Evolutionary conservation across 2,797 vertebrate genomes (phyloP).

Genomic region (Danio tinwini): DNA sequence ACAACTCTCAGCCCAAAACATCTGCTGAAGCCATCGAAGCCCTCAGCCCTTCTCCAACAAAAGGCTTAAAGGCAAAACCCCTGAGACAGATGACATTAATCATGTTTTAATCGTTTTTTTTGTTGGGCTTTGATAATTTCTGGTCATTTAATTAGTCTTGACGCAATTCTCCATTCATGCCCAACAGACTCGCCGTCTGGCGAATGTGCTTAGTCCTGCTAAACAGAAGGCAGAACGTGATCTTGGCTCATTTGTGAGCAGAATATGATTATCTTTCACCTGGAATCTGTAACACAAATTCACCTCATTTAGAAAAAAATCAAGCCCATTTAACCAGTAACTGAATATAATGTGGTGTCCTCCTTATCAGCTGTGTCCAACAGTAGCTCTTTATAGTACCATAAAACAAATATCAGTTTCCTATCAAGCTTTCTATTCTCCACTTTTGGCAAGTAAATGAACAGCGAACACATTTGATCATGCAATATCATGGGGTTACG

Average conservation of each 20-base stretch:
- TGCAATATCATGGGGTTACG: conserved; percentile 26
- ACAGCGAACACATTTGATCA: conserved; percentile 32
- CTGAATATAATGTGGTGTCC: not conserved
- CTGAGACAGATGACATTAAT: conserved; percentile 67
- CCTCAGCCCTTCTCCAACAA: conserved; percentile 69
- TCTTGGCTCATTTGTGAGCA: conserved; percentile 55
- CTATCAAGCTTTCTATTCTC: conserved; percentile 22
- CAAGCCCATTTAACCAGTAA: not conserved
- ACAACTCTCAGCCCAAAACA: conserved; percentile 63
- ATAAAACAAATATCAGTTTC: conserved; percentile 33
- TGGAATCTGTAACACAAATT: conserved; percentile 63
- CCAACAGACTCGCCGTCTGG: conserved; percentile 59
- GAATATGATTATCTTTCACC: conserved; percentile 36
- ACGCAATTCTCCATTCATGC: conserved; percentile 62
- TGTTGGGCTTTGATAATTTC: conserved; percentile 69
- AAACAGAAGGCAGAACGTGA: conserved; percentile 52
- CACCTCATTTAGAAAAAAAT: conserved; percentile 59
- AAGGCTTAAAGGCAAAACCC: conserved; percentile 65
- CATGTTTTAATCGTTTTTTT: conserved; percentile 69
- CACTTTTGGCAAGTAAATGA: conserved; percentile 9
- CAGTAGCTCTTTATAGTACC: conserved; percentile 15
- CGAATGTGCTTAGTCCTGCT: conserved; percentile 57
- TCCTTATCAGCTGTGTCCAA: conserved; percentile 6
- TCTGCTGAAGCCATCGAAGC: conserved; percentile 71
- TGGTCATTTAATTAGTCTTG: conserved; percentile 68